A percentile compares a stretch with the other conserved stretches of the same genome.
These are phyloP conservation scores for Charadrius vociferus DNA, from an alignment of 2,113 vertebrate genomes.

Conservation along the genomic window DNA sequence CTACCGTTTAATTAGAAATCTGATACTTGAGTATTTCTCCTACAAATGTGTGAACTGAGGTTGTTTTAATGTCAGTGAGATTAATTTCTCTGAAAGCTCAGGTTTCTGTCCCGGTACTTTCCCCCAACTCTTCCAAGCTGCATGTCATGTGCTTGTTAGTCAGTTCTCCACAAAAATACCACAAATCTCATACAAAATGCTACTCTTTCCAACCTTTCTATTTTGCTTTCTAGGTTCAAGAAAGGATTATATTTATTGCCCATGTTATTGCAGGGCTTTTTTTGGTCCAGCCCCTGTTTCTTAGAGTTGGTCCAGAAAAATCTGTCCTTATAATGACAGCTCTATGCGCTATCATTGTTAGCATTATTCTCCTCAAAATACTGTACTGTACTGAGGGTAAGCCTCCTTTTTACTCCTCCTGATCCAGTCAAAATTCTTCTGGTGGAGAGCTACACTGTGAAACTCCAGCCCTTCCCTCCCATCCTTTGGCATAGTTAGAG, in stretches of 20 bases:
- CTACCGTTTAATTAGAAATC: constrained; percentile 8
- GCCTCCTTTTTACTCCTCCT: not conserved
- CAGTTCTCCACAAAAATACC: constrained; percentile 4
- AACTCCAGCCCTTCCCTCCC: not conserved
- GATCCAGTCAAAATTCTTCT: not conserved
- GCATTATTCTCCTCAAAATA: not conserved
- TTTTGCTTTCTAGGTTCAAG: not conserved
- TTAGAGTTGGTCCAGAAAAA: not conserved
- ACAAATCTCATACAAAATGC: not conserved
- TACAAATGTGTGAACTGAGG: not conserved
- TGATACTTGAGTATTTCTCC: not conserved
- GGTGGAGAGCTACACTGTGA: not conserved
- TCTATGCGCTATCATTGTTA: not conserved
- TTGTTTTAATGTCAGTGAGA: not conserved
- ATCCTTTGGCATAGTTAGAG: not conserved
- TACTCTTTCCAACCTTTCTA: not conserved
- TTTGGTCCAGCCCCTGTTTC: not conserved
- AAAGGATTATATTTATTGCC: not conserved
- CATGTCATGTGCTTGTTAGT: constrained; percentile 27
- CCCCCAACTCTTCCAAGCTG: not conserved
- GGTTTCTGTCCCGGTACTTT: not conserved
- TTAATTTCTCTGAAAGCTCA: constrained; percentile 19
- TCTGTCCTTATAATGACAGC: not conserved
- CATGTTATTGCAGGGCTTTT: not conserved
- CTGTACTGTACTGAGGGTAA: not conserved